Conservation (phyloP, 2,797 vertebrate genomes). For the Typhlichthys eigenmanni region DNA sequence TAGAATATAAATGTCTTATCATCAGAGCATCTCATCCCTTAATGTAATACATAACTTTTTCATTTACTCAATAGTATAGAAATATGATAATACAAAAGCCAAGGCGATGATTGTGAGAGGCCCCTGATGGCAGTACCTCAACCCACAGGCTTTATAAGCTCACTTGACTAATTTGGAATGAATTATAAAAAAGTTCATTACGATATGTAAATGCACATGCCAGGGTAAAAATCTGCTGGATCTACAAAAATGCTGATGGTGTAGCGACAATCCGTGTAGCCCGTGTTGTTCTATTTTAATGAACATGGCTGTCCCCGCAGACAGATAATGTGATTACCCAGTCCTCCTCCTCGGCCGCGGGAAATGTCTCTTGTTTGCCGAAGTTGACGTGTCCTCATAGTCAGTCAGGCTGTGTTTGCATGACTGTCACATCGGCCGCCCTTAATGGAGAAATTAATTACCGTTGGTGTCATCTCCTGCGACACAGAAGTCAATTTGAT, state of each 20-base stretch:
- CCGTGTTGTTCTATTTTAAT: conserved; percentile 78
- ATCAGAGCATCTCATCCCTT: conserved; percentile 26
- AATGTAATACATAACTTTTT: conserved; percentile 42
- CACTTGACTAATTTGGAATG: conserved; percentile 75
- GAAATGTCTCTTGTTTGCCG: conserved; percentile 70
- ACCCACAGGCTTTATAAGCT: conserved; percentile 65
- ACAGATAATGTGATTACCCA: conserved; percentile 81
- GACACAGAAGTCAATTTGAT: conserved; percentile 80
- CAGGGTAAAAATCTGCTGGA: conserved; percentile 66
- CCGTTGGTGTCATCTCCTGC: conserved; percentile 74
- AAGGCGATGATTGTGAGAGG: conserved; percentile 27
- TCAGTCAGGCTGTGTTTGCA: conserved; percentile 75
- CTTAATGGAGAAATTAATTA: conserved; percentile 84
- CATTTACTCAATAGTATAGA: conserved; percentile 28
- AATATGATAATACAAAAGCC: conserved; percentile 23
- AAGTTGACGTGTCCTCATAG: conserved; percentile 71
- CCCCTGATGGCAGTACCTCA: conserved; percentile 53
- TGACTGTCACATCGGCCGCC: conserved; percentile 75
- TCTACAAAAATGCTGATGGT: conserved; percentile 80
- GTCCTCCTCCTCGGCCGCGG: conserved; percentile 67
- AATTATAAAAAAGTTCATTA: conserved; percentile 77
- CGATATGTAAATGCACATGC: conserved; percentile 76
- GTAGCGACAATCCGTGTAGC: conserved; percentile 53
- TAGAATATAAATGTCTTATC: conserved; percentile 36
- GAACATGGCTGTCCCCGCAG: conserved; percentile 77